Evolutionary conservation across 2,113 vertebrate species (phyloP), one percentile per base, ranked within the genome.

Genomic region (Thalassoma bifasciatum): DNA sequence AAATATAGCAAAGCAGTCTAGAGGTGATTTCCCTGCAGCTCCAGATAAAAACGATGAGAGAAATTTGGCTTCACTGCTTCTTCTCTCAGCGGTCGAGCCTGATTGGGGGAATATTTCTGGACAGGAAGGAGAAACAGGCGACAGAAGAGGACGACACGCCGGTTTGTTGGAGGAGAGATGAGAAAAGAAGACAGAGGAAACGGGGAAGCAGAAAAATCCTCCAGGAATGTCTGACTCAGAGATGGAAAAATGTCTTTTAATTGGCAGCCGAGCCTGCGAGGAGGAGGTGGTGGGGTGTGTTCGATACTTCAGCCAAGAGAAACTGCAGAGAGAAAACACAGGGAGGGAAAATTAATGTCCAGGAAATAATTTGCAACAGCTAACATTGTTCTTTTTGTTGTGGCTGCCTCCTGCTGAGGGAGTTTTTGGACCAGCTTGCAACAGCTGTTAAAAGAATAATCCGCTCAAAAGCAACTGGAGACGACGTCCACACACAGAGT

Each of bases 171-270:
- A 60, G 75, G 74, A 63, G 36, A 51, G 60, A 67, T 12, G 42
- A 77, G n/a, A 68, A 51, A 44, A 30, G 42, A 37, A 82, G 83
- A 79, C 37, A 22, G 47, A 81, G 68, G 79, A 77, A 69, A 71
- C 34, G 63, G 56, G 50, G 72, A 77, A 59, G 82, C 8, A 22
- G 66, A 81, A 57, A 73, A 72, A 78, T 72, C 36, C 26, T 24
- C 47, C 19, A 57, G 74, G 80, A 81, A 87, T 51, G 63, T 82
- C 77, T 86, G 87, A 86, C 60, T 84, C 71, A 68, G 36, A 86
- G 63, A 85, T 75, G 78, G 83, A 87, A 75, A 80, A 83, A 86
- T 26, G 0, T 78, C 76, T 89, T 92, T 85, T 52, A 83, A 78
- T 67, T 86, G 86, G 85, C 73, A 74, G 38, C 30, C 17, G 62